Evolutionary conservation across 1,140 invertebrate species (phyloP).

Genomic region (Nomia melanderi): DNA sequence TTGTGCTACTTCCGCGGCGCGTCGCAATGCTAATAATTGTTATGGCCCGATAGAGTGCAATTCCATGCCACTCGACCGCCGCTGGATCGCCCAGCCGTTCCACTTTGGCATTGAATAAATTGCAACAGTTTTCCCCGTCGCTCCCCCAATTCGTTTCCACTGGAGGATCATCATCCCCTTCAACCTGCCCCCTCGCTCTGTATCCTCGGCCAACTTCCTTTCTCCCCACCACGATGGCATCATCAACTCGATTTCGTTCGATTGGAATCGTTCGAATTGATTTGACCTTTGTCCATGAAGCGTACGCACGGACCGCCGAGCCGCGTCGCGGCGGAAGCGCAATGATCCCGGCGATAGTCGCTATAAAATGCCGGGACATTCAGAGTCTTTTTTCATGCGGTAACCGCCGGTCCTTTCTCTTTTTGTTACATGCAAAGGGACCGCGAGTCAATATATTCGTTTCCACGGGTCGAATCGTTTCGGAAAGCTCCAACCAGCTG

Average conservation of each 20-base stretch:
- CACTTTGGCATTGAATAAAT: constrained; percentile 68
- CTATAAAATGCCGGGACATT: not conserved
- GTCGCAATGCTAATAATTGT: constrained; percentile 72
- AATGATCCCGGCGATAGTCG: not conserved
- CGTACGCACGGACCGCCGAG: constrained; percentile 28
- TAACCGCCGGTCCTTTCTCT: not conserved
- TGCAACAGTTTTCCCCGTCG: constrained; percentile 59
- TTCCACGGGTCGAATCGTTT: not conserved
- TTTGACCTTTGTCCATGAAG: constrained; percentile 51
- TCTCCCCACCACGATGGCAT: constrained; percentile 5
- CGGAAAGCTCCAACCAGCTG: too few species aligned
- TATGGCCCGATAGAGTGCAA: constrained; percentile 70
- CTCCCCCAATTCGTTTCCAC: constrained; percentile 49
- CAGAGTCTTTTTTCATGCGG: constrained; percentile 18
- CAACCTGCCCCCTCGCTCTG: too few species aligned
- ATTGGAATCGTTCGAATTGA: constrained; percentile 53
- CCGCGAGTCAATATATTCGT: not conserved
- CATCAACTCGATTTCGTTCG: constrained; percentile 56
- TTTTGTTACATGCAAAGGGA: constrained; percentile 9
- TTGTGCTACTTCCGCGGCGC: constrained; percentile 69
- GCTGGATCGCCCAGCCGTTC: constrained; percentile 42
- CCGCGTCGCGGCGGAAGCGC: not conserved
- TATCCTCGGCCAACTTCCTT: not conserved
- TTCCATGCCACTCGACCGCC: constrained; percentile 53
- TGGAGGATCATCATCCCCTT: constrained; percentile 44